Conservation (phyloP, 1,140 invertebrate genomes). For the Eumeta japonica region DNA sequence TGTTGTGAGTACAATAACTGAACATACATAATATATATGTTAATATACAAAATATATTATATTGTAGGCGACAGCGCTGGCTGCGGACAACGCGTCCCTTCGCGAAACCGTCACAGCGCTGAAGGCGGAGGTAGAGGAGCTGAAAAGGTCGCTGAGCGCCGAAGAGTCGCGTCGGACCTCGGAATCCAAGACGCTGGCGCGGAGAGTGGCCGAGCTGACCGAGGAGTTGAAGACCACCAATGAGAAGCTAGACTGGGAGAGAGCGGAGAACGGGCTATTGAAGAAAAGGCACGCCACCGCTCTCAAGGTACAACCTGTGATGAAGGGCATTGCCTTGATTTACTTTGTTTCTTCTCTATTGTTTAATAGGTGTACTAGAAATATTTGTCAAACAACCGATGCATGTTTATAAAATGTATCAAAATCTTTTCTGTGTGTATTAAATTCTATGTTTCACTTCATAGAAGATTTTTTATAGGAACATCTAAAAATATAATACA, state of each 20-base stretch:
- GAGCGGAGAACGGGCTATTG: conserved; percentile 34
- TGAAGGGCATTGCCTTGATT: no score
- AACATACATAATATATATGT: no score
- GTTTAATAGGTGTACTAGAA: no score
- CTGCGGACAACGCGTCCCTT: conserved; percentile 39
- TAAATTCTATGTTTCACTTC: no score
- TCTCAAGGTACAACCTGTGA: conserved; percentile 36
- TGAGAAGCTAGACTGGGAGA: conserved; percentile 41
- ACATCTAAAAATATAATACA: no score
- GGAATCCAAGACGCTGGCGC: conserved; percentile 34
- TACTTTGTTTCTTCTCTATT: no score
- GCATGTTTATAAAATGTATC: no score
- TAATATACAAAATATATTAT: background rate
- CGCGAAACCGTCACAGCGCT: conserved; percentile 22
- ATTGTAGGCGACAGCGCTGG: conserved; percentile 36
- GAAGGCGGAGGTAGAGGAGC: conserved; percentile 15
- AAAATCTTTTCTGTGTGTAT: no score
- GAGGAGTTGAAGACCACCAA: conserved; percentile 31
- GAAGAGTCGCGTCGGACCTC: conserved; percentile 24
- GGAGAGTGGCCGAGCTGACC: conserved; percentile 40
- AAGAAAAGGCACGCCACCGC: conserved; percentile 50
- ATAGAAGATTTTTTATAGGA: no score
- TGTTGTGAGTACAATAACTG: no score
- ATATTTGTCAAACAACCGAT: no score
- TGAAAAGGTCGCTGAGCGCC: conserved; percentile 16